A percentile compares a stretch with the other conserved stretches of the same genome.
phyloP scores from a whole-genome alignment of 2,888 invertebrate species.

The Cylloceria caligata region DNA sequence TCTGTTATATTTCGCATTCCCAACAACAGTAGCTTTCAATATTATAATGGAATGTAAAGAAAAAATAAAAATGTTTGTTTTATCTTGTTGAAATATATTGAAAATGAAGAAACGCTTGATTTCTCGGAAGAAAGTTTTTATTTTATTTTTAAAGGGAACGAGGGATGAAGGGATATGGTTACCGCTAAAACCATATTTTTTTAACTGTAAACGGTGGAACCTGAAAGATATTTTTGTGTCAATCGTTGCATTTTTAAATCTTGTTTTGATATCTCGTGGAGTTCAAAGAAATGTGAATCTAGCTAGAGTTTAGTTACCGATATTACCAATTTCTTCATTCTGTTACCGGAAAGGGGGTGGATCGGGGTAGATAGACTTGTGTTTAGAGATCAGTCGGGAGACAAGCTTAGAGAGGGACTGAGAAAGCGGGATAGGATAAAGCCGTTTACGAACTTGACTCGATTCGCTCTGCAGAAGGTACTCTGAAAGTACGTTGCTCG shows the following conservation, averaged over 20 bases:
- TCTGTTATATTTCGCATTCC: neutral
- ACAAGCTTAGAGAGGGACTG: conserved; percentile 15
- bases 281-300: too few species aligned
- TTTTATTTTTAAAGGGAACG: too few species aligned
- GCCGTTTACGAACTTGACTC: conserved; percentile 66
- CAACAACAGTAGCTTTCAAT: neutral
- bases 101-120: neutral
- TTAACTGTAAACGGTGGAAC: too few species aligned
- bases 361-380: conserved; percentile 5
- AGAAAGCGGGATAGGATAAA: conserved; percentile 26
- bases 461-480: conserved; percentile 65
- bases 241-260: too few species aligned
- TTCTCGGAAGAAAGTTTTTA: too few species aligned
- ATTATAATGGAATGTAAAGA: neutral
- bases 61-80: neutral
- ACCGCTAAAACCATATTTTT: too few species aligned
- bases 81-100: neutral
- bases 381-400: conserved; percentile 42
- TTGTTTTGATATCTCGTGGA: too few species aligned
- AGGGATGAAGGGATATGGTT: too few species aligned
- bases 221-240: too few species aligned
- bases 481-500: conserved; percentile 63
- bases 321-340: too few species aligned
- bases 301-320: too few species aligned
- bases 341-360: neutral